These are phyloP conservation scores for Apodemus agrarius DNA, from an alignment of 2,797 vertebrate genomes.

Conservation along the genomic window DNA sequence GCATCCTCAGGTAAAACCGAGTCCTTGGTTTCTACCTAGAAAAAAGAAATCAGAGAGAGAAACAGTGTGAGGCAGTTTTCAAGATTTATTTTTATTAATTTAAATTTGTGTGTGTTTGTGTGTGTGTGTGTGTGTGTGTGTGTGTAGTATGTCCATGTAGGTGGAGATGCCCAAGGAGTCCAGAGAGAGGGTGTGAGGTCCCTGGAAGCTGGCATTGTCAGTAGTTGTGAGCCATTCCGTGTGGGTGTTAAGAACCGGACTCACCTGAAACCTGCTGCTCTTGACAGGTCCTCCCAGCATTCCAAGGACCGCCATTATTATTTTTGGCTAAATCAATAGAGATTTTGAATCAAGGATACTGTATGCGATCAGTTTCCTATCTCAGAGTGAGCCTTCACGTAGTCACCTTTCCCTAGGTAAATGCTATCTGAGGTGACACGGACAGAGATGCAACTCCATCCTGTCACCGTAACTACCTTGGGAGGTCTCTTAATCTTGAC, in stretches of 20 bases:
- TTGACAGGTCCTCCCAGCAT: neutral
- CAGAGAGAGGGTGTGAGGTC: neutral
- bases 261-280: neutral
- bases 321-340: constrained; percentile 38
- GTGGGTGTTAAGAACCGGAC: neutral
- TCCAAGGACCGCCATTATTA: neutral
- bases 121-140: too few relatives aligned
- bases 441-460: neutral
- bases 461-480: neutral
- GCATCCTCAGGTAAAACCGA: neutral
- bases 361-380: neutral
- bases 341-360: neutral
- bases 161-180: too few relatives aligned
- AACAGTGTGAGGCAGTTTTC: neutral
- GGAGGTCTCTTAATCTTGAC: neutral
- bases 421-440: neutral
- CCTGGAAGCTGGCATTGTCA: neutral
- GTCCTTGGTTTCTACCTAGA: neutral
- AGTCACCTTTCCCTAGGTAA: neutral
- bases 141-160: neutral
- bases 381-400: neutral
- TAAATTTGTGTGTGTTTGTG: neutral
- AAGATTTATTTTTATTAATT: neutral
- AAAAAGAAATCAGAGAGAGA: neutral
- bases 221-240: neutral